Base-by-base conservation (phyloP, 2,113 vertebrate species). In the Oplegnathus fasciatus region DNA sequence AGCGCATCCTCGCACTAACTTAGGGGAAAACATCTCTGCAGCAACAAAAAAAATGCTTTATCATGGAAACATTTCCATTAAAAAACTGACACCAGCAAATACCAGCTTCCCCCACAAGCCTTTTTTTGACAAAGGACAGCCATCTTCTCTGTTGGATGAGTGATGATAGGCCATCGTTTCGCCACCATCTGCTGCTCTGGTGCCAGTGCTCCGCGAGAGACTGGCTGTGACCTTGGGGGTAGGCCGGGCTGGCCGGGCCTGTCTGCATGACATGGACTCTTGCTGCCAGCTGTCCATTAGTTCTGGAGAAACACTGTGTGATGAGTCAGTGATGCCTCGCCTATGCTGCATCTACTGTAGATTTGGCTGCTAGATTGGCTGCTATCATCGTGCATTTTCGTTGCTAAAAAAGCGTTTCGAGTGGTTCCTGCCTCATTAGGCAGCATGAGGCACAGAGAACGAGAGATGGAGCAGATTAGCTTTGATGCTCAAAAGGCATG, bases 271-370 rank as follows among this genome's bases (percentile, higher is more conserved):
- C 90, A 92, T 61, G 83, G 78, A 81, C 84, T 85, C 85, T 85
- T n/a, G 83, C 70, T 91, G 88, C 90, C 90, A 91, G 88, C 91
- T 91, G 90, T 92, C 90, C 88, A 72, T 86, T 87, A 78, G 70
- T 71, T 88, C 83, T 87, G 76, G 9, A 86, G 80, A 84, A 88
- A 83, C 60, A 54, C 78, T 60, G 66, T 54, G 26, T 76, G 73
- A 87, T 90, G 89, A 92, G 58, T 89, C 84, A 83, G 64, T 84
- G 78, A 85, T 60, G 76, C 85, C 78, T 81, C 42, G 40, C 70
- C 82, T 84, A 52, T 76, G 50, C 69, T 50, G 55, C 67, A 82
- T 76, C 54, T 75, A 76, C 68, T 84, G 62, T 78, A 81, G 78
- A 75, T 87, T n/a, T 72, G 61, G 75, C 84, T 37, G 42, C 13